phyloP scores from a whole-genome alignment of 2,113 vertebrate genomes.

The Petrocephalus microphthalmus region DNA sequence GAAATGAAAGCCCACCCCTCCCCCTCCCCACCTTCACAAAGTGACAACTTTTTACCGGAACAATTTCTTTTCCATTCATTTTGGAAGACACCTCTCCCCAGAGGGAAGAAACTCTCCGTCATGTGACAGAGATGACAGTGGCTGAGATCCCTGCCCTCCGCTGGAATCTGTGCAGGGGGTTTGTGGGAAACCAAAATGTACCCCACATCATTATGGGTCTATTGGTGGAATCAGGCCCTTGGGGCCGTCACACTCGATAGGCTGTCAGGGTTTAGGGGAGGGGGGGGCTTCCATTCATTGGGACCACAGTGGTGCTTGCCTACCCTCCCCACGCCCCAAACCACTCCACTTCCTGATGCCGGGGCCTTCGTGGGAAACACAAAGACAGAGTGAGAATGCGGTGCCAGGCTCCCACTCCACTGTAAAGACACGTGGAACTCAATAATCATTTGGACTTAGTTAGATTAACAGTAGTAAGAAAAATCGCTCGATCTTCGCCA shows the following conservation, averaged over 20 bases:
- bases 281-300: background rate
- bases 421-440: background rate
- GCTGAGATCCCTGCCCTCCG: background rate
- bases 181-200: background rate
- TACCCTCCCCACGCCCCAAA: background rate
- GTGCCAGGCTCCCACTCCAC: background rate
- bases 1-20: background rate
- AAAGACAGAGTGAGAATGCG: background rate
- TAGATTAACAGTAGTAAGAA: background rate
- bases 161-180: background rate
- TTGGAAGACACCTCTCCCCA: background rate
- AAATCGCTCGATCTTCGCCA: background rate
- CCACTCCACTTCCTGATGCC: background rate
- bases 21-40: background rate
- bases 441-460: background rate
- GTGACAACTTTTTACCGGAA: background rate
- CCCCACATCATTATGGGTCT: background rate
- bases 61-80: constrained; percentile 10
- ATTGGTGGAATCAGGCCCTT: background rate
- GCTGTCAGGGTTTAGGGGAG: background rate
- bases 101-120: background rate
- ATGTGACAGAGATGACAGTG: background rate
- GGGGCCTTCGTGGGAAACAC: background rate
- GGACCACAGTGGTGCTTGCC: background rate
- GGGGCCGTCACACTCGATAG: background rate